A percentile compares a stretch with the other conserved stretches of the same genome.
Conservation (phyloP, 2,113 vertebrate genomes). For the Ciconia maguari region DNA sequence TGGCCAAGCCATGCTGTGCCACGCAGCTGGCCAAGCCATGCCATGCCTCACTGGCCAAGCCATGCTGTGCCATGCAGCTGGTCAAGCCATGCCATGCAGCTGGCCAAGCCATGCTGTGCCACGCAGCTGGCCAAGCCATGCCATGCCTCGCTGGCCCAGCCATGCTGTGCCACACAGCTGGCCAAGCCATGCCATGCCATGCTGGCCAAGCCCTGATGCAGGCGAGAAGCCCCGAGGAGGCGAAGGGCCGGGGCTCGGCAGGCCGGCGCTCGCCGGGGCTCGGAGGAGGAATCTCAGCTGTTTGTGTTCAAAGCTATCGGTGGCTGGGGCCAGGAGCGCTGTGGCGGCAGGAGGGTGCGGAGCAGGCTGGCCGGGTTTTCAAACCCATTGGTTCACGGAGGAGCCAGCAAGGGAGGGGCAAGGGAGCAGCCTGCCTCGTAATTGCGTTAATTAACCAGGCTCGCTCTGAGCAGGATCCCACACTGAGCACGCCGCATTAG, state of each 20-base stretch:
- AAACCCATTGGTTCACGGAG: background rate
- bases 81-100: background rate
- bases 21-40: background rate
- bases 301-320: background rate
- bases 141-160: background rate
- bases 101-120: background rate
- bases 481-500: background rate
- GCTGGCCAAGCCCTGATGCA: background rate
- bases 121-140: too few species aligned
- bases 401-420: background rate
- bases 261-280: background rate
- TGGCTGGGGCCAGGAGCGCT: accelerated
- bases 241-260: background rate
- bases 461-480: background rate
- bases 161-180: background rate
- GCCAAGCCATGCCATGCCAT: background rate
- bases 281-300: background rate
- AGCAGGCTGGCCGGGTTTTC: background rate
- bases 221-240: background rate
- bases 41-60: background rate
- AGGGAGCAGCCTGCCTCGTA: background rate
- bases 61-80: background rate
- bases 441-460: background rate
- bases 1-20: background rate
- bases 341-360: background rate